Percentiles rank a stretch among this genome's conserved stretches.
These are phyloP conservation scores for Bostrychus sinensis DNA, from an alignment of 2,113 vertebrate species.

Conservation along the genomic window DNA sequence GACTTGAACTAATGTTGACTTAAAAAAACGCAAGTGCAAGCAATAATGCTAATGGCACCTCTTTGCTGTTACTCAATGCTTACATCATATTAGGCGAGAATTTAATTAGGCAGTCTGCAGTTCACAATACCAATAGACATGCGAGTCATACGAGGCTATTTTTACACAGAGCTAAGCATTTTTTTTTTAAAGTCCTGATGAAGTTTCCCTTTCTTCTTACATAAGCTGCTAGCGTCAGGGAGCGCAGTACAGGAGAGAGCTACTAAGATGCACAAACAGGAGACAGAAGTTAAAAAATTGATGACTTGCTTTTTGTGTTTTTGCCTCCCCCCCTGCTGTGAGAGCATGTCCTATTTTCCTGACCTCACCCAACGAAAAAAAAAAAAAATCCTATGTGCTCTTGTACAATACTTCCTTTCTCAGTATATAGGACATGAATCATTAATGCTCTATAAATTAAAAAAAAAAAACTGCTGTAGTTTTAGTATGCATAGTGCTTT, in stretches of 20 bases:
- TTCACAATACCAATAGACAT: background rate
- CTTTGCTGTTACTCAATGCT: background rate
- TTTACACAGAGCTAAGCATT: conserved; percentile 38
- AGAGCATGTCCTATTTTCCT: conserved; percentile 52
- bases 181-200: conserved; percentile 30
- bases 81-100: background rate
- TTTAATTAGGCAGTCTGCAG: background rate
- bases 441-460: background rate
- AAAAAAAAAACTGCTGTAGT: background rate
- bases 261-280: conserved; percentile 58
- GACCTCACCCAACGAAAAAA: conserved; percentile 37
- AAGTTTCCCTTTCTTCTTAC: conserved; percentile 50
- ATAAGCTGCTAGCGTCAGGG: conserved; percentile 39
- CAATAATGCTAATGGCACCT: background rate
- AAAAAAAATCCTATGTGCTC: conserved; percentile 20
- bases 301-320: conserved; percentile 69
- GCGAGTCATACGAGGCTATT: background rate
- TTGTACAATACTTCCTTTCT: background rate
- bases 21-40: background rate
- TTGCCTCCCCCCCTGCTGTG: conserved; percentile 9
- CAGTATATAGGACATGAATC: background rate
- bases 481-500: background rate
- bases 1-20: background rate
- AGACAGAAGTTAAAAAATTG: conserved; percentile 63
- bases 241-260: conserved; percentile 42